Evolutionary conservation across 2,888 invertebrate genomes (phyloP).

Genomic region (Drosophila demipolita): DNA sequence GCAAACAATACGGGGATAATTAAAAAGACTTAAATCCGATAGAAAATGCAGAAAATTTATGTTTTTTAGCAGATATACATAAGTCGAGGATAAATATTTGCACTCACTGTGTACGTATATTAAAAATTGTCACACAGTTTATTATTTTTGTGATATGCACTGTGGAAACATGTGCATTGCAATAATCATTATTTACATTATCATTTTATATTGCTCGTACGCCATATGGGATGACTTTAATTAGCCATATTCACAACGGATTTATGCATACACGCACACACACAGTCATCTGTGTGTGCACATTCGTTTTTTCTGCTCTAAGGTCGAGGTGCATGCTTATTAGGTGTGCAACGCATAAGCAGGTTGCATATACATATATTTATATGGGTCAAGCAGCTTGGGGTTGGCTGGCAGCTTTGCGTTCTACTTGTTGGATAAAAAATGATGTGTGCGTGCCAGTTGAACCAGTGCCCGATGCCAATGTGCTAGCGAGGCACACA

Average conservation of each 20-base stretch:
- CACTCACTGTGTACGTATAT: not conserved
- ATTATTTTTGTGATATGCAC: not conserved
- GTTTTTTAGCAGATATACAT: not conserved
- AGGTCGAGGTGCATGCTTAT: slow-evolving; percentile 69
- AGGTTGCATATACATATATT: slow-evolving; percentile 12
- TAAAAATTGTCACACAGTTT: not conserved
- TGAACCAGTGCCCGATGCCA: slow-evolving; percentile 20
- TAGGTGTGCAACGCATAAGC: slow-evolving; percentile 38
- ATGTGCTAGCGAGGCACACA: not conserved
- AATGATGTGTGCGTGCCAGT: slow-evolving; percentile 67
- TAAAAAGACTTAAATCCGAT: not conserved
- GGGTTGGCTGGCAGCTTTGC: slow-evolving; percentile 6
- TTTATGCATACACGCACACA: slow-evolving; percentile 7
- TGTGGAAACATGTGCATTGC: slow-evolving; percentile 1
- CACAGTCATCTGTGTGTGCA: not conserved
- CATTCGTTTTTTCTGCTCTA: slow-evolving; percentile 23
- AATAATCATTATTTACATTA: slow-evolving; percentile 22
- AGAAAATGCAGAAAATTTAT: not conserved
- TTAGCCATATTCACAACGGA: slow-evolving; percentile 45
- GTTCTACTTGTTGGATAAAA: slow-evolving; percentile 56
- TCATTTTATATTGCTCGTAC: slow-evolving; percentile 37
- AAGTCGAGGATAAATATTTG: not conserved
- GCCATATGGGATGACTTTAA: slow-evolving; percentile 53
- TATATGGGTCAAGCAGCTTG: slow-evolving; percentile 67
- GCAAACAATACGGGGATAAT: not conserved